Conservation (phyloP, 37 sponge, comb jelly and placozoan genomes). For the Hormiphora californensis region DNA sequence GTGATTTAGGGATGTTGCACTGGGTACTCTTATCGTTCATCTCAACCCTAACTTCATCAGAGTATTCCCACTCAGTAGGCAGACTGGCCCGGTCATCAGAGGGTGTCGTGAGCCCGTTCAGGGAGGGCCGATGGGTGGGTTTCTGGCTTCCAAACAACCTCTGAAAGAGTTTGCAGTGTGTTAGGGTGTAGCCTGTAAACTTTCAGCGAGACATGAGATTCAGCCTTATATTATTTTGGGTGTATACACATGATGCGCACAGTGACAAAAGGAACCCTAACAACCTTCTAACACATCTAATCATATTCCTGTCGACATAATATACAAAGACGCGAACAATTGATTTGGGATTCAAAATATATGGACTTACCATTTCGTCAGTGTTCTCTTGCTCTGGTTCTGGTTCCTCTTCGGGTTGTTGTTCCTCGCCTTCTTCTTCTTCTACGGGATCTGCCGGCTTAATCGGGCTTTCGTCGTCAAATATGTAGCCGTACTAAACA, state of each 20-base stretch:
- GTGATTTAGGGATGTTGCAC: constrained; percentile 5
- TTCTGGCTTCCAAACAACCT: background rate
- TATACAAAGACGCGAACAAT: no score
- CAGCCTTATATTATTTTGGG: no score
- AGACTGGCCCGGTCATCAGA: background rate
- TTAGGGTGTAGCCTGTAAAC: background rate
- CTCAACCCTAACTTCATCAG: background rate
- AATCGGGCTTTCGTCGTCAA: constrained; percentile 21
- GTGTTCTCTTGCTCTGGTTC: background rate
- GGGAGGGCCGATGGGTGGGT: constrained; percentile 1
- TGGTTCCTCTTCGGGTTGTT: background rate
- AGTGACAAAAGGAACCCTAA: background rate
- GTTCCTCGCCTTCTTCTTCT: background rate
- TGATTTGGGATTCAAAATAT: background rate
- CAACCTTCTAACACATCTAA: background rate
- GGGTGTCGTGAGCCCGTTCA: constrained; percentile 1
- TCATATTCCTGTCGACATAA: background rate
- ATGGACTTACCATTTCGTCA: background rate
- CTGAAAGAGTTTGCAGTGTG: background rate
- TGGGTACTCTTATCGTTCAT: background rate
- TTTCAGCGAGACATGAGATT: no score
- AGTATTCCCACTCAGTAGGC: background rate
- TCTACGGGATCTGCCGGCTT: no score
- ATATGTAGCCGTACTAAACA: constrained; percentile 29
- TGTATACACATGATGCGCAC: no score